Evolutionary conservation across 1,140 invertebrate genomes (phyloP), one percentile per base, ranked within the genome.

Genomic region (Pseudomyrmex cubaensis): DNA sequence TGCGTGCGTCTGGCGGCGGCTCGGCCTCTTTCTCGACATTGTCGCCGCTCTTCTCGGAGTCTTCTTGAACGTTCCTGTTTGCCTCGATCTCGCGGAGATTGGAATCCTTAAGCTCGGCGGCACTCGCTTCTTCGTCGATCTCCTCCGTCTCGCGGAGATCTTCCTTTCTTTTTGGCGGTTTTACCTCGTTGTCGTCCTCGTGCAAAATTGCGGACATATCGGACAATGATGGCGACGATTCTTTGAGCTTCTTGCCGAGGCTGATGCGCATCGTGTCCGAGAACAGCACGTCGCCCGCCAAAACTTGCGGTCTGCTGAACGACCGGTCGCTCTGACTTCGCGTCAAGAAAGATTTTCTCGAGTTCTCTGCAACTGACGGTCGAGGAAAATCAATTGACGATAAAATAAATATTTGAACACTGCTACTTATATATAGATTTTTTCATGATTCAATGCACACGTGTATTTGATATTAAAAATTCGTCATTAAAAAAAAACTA

Each of bases 251-350:
- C 85, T 94, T 94, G 89, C 95, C 95, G n/a, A 96, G 94, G 86
- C 97, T 95, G 82, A 98, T 94, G 20, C 97, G 96, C 97, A 97
- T 98, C 17, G 97, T 97, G 90, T 98, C 95, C 94, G 95, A 94
- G 93, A 97, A 96, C 92, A 90, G 89, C 0, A 93, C 87, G 35
- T 92, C 86, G 5, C 84, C 89, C 0, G 92, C 92, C 12, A 85
- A 90, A 2, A 93, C 72, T 59, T 91, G 91, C 0, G 91, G 89
- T n/a, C 83, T 84, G 4, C 80, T 89, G 12, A 84, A 85, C 2
- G 90, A 90, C 9, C 93, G 85, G 0, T 94, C 93, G 83, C 93
- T 94, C 83, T 94, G 93, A 25, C 94, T 94, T 56, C 93, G 90
- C 12, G 93, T 78, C 8, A 87, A 25, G 1, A 22, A 62, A 10